Evolutionary conservation across 2,888 invertebrate species (phyloP).

Genomic region (Drosophila neonasuta): DNA sequence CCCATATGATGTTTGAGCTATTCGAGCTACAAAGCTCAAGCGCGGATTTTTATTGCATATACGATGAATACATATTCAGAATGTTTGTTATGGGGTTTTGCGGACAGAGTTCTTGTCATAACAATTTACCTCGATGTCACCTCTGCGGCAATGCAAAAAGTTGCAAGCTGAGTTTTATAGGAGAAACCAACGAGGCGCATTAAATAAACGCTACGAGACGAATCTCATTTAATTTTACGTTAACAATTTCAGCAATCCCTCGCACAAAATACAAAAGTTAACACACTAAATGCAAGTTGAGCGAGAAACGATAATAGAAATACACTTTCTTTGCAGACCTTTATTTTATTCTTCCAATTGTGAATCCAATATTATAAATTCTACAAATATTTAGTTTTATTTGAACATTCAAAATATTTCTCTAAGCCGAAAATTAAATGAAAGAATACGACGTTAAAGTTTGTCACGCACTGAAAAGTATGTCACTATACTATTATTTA

Average conservation of each 20-base stretch:
- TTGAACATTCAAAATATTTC: too few species aligned
- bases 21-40: slow-evolving; percentile 47
- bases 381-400: too few species aligned
- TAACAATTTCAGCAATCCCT: slow-evolving; percentile 47
- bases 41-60: slow-evolving; percentile 55
- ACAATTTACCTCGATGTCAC: slow-evolving; percentile 67
- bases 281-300: neutral
- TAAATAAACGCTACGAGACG: slow-evolving; percentile 68
- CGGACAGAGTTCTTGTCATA: slow-evolving; percentile 34
- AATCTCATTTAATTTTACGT: slow-evolving; percentile 74
- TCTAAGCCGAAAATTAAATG: too few species aligned
- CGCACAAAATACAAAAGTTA: slow-evolving; percentile 16
- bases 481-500: too few species aligned
- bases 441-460: too few species aligned
- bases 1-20: slow-evolving; percentile 61
- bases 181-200: slow-evolving; percentile 66
- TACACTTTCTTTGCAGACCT: neutral
- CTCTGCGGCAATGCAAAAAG: slow-evolving; percentile 43
- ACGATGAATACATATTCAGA: slow-evolving; percentile 1
- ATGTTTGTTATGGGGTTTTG: neutral
- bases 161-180: slow-evolving; percentile 45
- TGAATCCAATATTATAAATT: too few species aligned
- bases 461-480: too few species aligned
- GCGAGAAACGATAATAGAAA: neutral
- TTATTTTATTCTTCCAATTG: too few species aligned